Percentiles rank a stretch among this genome's conserved stretches.
Conservation (phyloP, 2,797 vertebrate species). For the Scolopax bukidnonensis region DNA sequence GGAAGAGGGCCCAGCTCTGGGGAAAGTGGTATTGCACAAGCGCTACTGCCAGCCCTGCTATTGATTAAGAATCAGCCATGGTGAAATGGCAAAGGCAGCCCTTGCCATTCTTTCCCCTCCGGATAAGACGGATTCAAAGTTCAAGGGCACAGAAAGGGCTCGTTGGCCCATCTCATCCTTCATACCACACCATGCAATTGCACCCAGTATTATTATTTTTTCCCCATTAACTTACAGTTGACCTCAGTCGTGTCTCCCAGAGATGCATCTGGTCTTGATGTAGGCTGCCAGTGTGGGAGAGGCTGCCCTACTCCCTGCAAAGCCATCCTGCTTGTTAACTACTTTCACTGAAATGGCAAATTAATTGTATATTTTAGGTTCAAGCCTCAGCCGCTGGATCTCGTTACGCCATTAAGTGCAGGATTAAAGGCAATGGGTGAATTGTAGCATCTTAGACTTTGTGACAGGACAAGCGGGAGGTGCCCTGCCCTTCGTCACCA, state of each 20-base stretch:
- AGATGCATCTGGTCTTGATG: slow-evolving; percentile 11
- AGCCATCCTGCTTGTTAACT: background rate
- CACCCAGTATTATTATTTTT: background rate
- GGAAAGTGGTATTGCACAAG: slow-evolving; percentile 69
- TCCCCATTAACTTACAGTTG: background rate
- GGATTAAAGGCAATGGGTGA: background rate
- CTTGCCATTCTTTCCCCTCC: background rate
- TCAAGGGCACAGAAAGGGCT: background rate
- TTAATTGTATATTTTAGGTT: background rate
- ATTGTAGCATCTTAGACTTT: background rate
- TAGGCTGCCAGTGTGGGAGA: background rate
- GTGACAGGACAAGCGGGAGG: background rate
- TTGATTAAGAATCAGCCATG: slow-evolving; percentile 60
- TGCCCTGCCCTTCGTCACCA: background rate
- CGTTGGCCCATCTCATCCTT: background rate
- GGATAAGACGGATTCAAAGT: background rate
- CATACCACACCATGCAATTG: background rate
- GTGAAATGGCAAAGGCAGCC: slow-evolving; percentile 39
- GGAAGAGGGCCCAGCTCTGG: slow-evolving; percentile 49
- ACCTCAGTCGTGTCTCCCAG: slow-evolving; percentile 1
- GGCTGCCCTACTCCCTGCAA: background rate
- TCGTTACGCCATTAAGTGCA: background rate
- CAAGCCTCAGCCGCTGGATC: background rate
- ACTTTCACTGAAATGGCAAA: slow-evolving; percentile 39
- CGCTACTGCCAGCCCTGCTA: slow-evolving; percentile 60